phyloP scores from a whole-genome alignment of 2,113 vertebrate genomes.

The Erythrocercus mccallii region DNA sequence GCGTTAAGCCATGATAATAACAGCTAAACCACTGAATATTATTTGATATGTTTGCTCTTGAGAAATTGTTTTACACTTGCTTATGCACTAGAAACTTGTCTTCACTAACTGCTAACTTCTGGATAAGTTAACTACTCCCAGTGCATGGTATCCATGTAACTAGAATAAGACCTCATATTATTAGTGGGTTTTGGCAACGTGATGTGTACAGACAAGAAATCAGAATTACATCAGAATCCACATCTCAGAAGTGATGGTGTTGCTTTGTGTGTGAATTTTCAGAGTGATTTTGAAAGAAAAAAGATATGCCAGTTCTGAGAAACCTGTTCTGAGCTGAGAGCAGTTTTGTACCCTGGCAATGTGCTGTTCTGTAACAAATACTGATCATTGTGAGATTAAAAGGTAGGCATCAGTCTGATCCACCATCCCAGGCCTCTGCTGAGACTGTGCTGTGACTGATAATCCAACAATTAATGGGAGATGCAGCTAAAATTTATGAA shows the following conservation, averaged over 20 bases:
- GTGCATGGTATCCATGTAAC: not conserved
- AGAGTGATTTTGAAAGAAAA: not conserved
- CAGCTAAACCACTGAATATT: not conserved
- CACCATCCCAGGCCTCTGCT: not conserved
- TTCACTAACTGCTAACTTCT: not conserved
- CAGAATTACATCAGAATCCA: not conserved
- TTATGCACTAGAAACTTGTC: not conserved
- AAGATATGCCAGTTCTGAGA: not conserved
- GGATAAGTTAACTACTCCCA: not conserved
- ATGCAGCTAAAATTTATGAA: not conserved
- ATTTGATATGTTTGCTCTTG: not conserved
- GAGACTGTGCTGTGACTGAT: not conserved
- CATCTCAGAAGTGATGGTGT: not conserved
- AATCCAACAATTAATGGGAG: not conserved
- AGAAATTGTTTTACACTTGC: not conserved
- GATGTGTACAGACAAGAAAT: not conserved
- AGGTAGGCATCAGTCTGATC: not conserved
- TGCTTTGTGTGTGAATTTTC: not conserved
- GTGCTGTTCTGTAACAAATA: not conserved
- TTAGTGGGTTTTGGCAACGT: not conserved
- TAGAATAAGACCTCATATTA: not conserved
- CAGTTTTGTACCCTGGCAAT: fast-evolving
- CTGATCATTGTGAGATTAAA: not conserved
- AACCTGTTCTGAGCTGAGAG: not conserved
- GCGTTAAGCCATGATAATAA: not conserved